Evolutionary conservation across 2,888 invertebrate species (phyloP), one percentile per base, ranked within the genome.

Genomic region (Sipha maydis): DNA sequence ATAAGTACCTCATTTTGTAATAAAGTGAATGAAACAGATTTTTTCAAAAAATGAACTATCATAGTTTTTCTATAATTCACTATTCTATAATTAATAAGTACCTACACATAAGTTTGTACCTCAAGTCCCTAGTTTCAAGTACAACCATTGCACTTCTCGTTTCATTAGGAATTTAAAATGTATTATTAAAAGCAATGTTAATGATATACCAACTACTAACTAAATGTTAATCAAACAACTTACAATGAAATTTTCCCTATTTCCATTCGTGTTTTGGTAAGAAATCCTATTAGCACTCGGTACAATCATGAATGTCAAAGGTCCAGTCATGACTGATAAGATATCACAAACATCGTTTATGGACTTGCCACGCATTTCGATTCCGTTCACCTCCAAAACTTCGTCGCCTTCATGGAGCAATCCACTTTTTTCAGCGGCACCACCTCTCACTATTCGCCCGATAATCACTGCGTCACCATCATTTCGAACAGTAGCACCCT

Each of bases 331-430:
- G 91, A 96, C 95, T 91, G 97, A 96, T 91, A 99, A 94, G 92
- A 99, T 95, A 92, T 98, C 97, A 93, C 99, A 99, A 91, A 99
- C 99, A 92, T 99, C 98, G 93, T 99, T 98, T 91, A 99, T 97
- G 78, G 97, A 96, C 93, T 98, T 98, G 91, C 99, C 98, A 90
- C 98, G 95, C 96, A 99, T 96, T 91, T 97, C 96, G 89, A 97
- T 96, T 61, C 98, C 98, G 93, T 99, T 99, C 73, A 99, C 98
- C 92, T 97, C 99, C 56, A 99, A 93, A 78, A 98, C 96, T 93
- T 99, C 99, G 92, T 99, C 99, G 89, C 98, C 98, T 92, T 99
- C 98, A 92, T 98, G 98, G 88, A 99, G 93, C 19, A 98, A 93
- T 1, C 97, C 98, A 84, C 97, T 98, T 92, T 98, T 98, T 92